Evolutionary conservation across 2,797 vertebrate species (phyloP).

Genomic region (Microctenopoma stevenorrisi): DNA sequence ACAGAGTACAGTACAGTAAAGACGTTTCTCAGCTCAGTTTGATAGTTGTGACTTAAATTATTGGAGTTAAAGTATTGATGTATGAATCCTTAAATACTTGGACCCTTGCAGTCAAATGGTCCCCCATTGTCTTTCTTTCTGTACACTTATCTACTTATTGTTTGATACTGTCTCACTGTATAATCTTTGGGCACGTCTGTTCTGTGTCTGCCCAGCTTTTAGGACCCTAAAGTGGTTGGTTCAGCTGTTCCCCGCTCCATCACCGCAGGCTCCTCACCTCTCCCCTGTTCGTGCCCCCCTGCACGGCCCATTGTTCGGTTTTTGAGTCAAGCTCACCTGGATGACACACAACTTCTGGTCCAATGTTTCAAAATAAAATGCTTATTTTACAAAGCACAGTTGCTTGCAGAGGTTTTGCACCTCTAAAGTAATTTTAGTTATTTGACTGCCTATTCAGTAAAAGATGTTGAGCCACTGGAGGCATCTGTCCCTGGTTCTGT

Average conservation of each 20-base stretch:
- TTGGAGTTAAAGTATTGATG: too few species aligned
- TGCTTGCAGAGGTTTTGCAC: background rate
- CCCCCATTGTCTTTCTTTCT: too few species aligned
- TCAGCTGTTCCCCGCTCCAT: slow-evolving; percentile 40
- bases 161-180: background rate
- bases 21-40: too few species aligned
- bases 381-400: too few species aligned
- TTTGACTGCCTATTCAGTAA: too few species aligned
- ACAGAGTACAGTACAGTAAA: too few species aligned
- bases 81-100: background rate
- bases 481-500: too few species aligned
- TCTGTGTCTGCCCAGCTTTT: slow-evolving; percentile 16
- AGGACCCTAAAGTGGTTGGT: slow-evolving; percentile 37
- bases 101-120: background rate
- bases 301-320: slow-evolving; percentile 75
- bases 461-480: too few species aligned
- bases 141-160: background rate
- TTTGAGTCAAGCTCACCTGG: slow-evolving; percentile 20
- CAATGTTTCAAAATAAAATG: slow-evolving; percentile 55
- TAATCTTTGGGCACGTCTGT: background rate
- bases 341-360: slow-evolving; percentile 36
- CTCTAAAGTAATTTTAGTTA: background rate
- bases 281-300: slow-evolving; percentile 24
- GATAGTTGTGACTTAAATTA: too few species aligned
- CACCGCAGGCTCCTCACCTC: slow-evolving; percentile 56